Base-by-base conservation (phyloP, 2,113 vertebrate species). In the Engraulis encrasicolus region DNA sequence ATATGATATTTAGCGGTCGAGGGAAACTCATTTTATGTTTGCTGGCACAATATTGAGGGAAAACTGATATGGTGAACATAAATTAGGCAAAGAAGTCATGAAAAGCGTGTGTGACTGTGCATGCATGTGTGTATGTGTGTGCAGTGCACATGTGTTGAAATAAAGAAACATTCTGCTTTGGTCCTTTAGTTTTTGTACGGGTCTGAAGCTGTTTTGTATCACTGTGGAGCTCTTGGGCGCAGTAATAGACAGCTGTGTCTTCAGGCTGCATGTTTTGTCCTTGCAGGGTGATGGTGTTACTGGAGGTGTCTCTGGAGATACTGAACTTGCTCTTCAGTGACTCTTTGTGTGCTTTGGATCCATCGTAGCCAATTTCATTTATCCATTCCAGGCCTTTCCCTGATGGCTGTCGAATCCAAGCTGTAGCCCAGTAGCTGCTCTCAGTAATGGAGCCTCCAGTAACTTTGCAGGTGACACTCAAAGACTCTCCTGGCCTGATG, bases 301-400 rank as follows among this genome's bases (percentile, higher is more conserved):
- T 71, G 58, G 58, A 27, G 58, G 84, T n/a, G 50, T 90, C 87
- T 50, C 79, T 34, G 0, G 27, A 12, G 19, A 90, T 78, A 50
- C 87, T 89, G 83, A 87, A 89, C 78, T 88, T 87, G 34, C 74
- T 86, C 18, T 50, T 85, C 14, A 91, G 80, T n/a, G 89, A 89
- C 34, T 89, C 77, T 5, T 6, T 40, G 52, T 31, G 79, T 6
- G 6, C 0, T 58, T 18, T 58, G 52, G 6, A 1, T 6, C 17
- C 11, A 6, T 54, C 52, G 20, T 12, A 54, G 17, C 17, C 19
- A 19, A 20, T 54, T 17, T 1, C 3, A 19, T 17, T 18, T 1
- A 54, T 54, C 18, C 52, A 54, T 19, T 20, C 52, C 52, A 45
- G 40, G 3, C 4, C 40, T 45, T 45, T 3, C 9, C 40, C 40